phyloP scores from a whole-genome alignment of 1,140 invertebrate species.

The Atta texana region DNA sequence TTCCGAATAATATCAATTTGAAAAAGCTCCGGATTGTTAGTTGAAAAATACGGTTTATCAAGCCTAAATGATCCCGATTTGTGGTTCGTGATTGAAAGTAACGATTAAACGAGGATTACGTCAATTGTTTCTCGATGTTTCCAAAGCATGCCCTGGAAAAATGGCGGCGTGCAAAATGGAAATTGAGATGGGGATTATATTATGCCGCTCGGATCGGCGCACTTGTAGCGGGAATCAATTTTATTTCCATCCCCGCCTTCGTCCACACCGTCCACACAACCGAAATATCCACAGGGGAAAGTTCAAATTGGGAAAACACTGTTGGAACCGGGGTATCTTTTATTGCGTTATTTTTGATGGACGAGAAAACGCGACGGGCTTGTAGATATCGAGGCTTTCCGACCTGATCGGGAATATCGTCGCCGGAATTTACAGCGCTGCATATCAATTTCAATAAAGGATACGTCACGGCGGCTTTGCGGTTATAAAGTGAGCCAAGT shows the following conservation, averaged over 20 bases:
- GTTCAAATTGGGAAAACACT: slow-evolving; percentile 54
- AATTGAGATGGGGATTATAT: slow-evolving; percentile 49
- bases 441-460: slow-evolving; percentile 59
- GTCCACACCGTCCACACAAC: neutral
- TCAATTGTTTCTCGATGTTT: slow-evolving; percentile 33
- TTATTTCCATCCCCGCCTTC: neutral
- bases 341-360: slow-evolving; percentile 55
- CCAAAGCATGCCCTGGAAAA: slow-evolving; percentile 1
- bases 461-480: slow-evolving; percentile 40
- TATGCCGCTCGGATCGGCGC: slow-evolving; percentile 20
- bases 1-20: neutral
- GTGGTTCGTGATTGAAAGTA: slow-evolving; percentile 6
- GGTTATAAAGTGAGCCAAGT: slow-evolving; percentile 54
- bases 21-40: neutral
- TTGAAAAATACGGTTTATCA: neutral
- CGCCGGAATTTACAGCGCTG: slow-evolving; percentile 41
- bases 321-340: slow-evolving; percentile 49
- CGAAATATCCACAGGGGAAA: slow-evolving; percentile 17
- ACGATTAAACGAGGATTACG: slow-evolving; percentile 34
- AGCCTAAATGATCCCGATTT: neutral
- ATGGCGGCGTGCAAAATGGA: slow-evolving; percentile 24
- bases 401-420: slow-evolving; percentile 46
- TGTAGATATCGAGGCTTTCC: slow-evolving; percentile 33
- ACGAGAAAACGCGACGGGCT: slow-evolving; percentile 28
- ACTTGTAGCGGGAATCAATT: slow-evolving; percentile 51